Base-by-base conservation (phyloP, 2,888 invertebrate species). In the Trachelus iudaicus region DNA sequence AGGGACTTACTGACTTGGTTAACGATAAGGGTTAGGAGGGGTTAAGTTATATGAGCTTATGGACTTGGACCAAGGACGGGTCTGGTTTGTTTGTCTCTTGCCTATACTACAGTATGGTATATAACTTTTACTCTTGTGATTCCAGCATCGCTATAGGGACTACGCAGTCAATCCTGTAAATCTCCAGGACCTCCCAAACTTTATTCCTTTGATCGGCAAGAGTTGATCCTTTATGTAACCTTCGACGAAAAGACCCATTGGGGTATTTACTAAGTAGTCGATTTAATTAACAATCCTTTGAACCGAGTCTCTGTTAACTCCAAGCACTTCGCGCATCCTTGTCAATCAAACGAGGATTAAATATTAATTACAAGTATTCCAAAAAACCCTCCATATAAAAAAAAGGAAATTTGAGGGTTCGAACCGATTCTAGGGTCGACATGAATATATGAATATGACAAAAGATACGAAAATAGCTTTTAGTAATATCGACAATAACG, bases 1-100 rank as follows among this genome's bases (percentile, higher is more conserved):
- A 79, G 79, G 76, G 76, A 76, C 79, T 76, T 69, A 76, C 79
- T 79, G 73, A 76, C 76, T 75, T 76, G 76, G 68, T 73, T 69
- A 74, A 69, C 69, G 79, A 56, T 76, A 73, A 75, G 75, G 78
- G 78, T 71, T 78, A 75, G 69, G 37, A 75, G 75, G 75, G 77
- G 69, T 74, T 71, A 33, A 34, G 33, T 71, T 71, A 71, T 71
- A 71, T 23, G 71, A 71, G 31, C 33, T 77, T 77, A 77, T 77
- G 75, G 69, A 71, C 75, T 40, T 69, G 73, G 69, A 34, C n/a
- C 77, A 34, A 11, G 71, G 75, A 74, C 68, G 56, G 40, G 69
- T 75, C 75, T 71, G 77, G 69, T 56, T 77, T 75, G 69, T 77
- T 71, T 56, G 30, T 68, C 35, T 68, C 35, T 74, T 35, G 15